A percentile compares a stretch with the other conserved stretches of the same genome.
These are phyloP conservation scores for Gallirallus australis DNA, from an alignment of 2,797 vertebrate genomes.

Conservation along the genomic window DNA sequence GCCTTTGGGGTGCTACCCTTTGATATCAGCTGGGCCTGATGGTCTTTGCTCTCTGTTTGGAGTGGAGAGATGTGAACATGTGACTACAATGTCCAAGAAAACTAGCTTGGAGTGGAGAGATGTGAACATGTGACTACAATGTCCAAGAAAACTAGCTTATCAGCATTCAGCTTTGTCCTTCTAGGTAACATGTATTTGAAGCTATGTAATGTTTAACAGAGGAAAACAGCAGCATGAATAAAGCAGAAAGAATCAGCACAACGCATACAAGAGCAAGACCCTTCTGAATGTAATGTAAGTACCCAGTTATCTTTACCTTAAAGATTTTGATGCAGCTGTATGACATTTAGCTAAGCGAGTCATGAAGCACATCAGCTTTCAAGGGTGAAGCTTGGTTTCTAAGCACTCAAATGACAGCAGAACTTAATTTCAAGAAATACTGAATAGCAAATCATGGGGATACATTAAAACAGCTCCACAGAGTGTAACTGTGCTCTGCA, in stretches of 20 bases:
- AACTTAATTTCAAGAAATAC: not conserved
- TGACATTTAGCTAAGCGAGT: not conserved
- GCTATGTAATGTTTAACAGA: constrained; percentile 26
- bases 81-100: not conserved
- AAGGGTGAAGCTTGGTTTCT: not conserved
- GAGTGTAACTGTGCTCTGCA: not conserved
- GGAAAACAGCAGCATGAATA: not conserved
- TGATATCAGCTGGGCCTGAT: not conserved
- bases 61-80: not conserved
- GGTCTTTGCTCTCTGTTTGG: constrained; percentile 16
- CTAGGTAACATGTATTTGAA: not conserved
- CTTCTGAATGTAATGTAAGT: constrained; percentile 36
- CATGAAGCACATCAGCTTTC: not conserved
- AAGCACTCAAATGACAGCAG: not conserved
- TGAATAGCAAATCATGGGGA: not conserved
- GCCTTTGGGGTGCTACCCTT: not conserved
- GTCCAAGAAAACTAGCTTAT: not conserved
- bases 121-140: not conserved
- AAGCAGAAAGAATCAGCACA: not conserved
- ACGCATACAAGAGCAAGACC: not conserved
- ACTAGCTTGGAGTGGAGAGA: not conserved
- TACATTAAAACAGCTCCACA: not conserved
- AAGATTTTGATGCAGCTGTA: not conserved
- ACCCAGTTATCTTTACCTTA: not conserved
- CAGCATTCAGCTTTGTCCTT: not conserved